phyloP scores from a whole-genome alignment of 2,888 invertebrate species.

The Kuschelorhynchus macadamiae region DNA sequence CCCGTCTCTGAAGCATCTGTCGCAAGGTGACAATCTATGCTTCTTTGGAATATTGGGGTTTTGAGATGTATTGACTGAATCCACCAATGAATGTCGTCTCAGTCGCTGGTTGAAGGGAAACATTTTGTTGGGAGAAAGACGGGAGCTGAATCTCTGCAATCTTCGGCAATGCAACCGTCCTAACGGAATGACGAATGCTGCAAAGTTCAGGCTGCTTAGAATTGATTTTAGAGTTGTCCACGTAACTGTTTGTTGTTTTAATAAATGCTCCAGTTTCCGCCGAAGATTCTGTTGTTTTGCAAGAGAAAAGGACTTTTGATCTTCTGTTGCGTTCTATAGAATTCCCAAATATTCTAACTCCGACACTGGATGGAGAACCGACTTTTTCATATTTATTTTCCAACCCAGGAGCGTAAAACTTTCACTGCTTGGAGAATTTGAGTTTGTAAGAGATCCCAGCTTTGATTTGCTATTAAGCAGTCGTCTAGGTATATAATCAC shows the following conservation, averaged over 20 bases:
- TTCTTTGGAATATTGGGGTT: conserved; percentile 41
- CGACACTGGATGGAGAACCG: conserved; percentile 12
- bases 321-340: conserved; percentile 36
- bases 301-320: conserved; percentile 5
- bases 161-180: conserved; percentile 38
- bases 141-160: conserved; percentile 20
- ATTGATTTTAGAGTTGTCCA: conserved; percentile 30
- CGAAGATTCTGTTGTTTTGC: conserved; percentile 16
- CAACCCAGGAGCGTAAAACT: conserved; percentile 16
- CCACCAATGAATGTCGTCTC: conserved; percentile 11
- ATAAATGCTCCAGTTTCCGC: conserved; percentile 9
- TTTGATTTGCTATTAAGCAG: conserved; percentile 32
- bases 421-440: conserved; percentile 24
- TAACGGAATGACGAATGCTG: conserved; percentile 39
- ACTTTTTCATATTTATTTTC: conserved; percentile 39
- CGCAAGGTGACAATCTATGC: conserved; percentile 11
- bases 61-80: conserved; percentile 3
- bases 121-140: background rate
- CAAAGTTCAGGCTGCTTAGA: conserved; percentile 44
- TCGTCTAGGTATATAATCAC: conserved; percentile 58
- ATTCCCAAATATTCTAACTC: conserved; percentile 43
- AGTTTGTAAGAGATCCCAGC: conserved; percentile 11
- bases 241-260: conserved; percentile 20
- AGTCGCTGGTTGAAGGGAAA: background rate
- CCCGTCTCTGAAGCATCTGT: conserved; percentile 37